Conservation (phyloP, 2,888 invertebrate species). For the Cyclophora albipunctata region DNA sequence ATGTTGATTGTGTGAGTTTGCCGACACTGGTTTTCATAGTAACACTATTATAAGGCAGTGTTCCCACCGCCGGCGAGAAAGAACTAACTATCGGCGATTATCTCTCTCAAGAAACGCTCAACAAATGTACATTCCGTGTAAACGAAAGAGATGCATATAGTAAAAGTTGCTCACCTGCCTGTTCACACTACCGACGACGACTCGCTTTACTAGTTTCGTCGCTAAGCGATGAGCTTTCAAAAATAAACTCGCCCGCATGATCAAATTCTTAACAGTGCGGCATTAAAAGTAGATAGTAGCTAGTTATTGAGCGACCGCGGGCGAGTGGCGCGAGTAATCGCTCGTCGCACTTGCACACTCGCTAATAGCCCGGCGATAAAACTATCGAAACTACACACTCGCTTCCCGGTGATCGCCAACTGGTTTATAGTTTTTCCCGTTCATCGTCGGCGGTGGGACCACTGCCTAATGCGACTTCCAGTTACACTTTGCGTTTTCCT, state of each 20-base stretch:
- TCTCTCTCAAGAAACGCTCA: too few species aligned
- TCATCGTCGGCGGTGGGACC: too few species aligned
- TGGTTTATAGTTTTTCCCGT: background rate
- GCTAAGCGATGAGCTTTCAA: background rate
- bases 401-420: background rate
- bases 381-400: background rate
- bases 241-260: background rate
- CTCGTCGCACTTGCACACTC: background rate
- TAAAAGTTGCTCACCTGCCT: background rate
- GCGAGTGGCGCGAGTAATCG: too few species aligned
- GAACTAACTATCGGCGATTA: too few species aligned
- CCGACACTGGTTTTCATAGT: too few species aligned
- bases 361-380: background rate
- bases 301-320: background rate
- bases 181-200: background rate
- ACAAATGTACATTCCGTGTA: too few species aligned
- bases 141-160: too few species aligned
- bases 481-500: too few species aligned
- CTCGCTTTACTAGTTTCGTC: background rate
- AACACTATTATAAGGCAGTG: too few species aligned
- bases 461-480: background rate
- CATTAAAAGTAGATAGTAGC: background rate
- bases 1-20: too few species aligned
- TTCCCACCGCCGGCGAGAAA: too few species aligned
- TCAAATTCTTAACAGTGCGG: background rate